Base-by-base conservation (phyloP, 2,888 invertebrate species). In the Drosophila diplacantha region DNA sequence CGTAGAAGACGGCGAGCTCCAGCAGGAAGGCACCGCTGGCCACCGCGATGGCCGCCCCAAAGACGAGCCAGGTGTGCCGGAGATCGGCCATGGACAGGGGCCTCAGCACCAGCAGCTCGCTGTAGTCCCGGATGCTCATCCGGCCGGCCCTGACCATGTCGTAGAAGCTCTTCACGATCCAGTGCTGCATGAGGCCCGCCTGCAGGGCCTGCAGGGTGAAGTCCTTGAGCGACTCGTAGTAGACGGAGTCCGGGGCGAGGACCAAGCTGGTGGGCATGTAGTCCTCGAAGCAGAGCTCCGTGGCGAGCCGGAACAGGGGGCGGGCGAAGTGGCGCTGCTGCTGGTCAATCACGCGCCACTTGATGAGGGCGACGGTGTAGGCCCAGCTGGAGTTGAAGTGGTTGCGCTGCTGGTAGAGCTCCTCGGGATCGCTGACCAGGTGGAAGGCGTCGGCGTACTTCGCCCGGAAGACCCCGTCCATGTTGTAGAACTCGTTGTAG, bases 321-420 rank as follows among this genome's bases (percentile, higher is more conserved):
- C 59, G 62, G 2, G 41, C 11, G 14, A 77, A 81, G 43, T 71
- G 53, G 0, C 44, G 54, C 26, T 82, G 81, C 24, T 61, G 69
- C 5, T 56, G 37, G 0, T 53, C 22, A 14, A 74, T 41, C 2
- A 74, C 35, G 3, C 3, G 1, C 83, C 78, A 79, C 24, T 77
- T 81, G 1, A 14, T n/a, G 0, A 31, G 22, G 20, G 67, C 20
- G 6, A 80, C 56, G n/a, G 54, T 65, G 50, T 73, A 79, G 20
- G 66, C 77, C 56, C 62, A 80, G n/a, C 56, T 69, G 5, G 71
- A 57, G 24, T 82, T 83, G 14, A 82, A 70, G 9, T 50, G 59
- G 20, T 54, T 64, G 0, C 78, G 58, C n/a, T 49, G 16, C 2
- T 32, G 5, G 14, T 32, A 59, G 0, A 80, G 6, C 3, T 69